Percentiles rank a stretch among this genome's conserved stretches.
Conservation (phyloP, 1,140 invertebrate species). For the Drepana arcuata region DNA sequence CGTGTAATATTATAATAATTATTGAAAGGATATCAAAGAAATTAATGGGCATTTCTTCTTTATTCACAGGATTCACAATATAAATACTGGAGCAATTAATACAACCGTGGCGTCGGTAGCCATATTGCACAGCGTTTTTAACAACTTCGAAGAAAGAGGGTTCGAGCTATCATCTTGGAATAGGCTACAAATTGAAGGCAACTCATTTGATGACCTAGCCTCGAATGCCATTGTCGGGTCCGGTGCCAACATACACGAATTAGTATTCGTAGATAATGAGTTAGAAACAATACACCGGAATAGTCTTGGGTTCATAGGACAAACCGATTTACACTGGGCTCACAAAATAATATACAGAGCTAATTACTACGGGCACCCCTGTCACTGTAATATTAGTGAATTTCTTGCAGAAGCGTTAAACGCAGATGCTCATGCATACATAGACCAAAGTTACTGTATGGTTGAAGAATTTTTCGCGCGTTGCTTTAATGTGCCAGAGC, state of each 20-base stretch:
- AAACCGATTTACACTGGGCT: conserved; percentile 56
- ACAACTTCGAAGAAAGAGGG: conserved; percentile 68
- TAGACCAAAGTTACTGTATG: conserved; percentile 76
- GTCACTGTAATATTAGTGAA: conserved; percentile 74
- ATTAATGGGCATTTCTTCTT: too few relatives aligned
- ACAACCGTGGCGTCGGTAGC: conserved; percentile 74
- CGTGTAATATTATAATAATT: conserved; percentile 9
- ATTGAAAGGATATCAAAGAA: too few relatives aligned
- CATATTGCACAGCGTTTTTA: conserved; percentile 76
- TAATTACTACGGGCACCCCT: conserved; percentile 76
- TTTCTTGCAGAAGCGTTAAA: conserved; percentile 72
- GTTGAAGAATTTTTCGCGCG: conserved; percentile 73
- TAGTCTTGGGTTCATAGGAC: conserved; percentile 73
- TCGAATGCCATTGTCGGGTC: conserved; percentile 69
- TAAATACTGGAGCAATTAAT: conserved; percentile 76
- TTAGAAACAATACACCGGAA: conserved; percentile 67
- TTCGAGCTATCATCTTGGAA: conserved; percentile 77
- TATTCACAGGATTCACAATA: conserved; percentile 75
- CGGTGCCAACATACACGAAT: conserved; percentile 61
- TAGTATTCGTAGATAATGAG: conserved; percentile 77
- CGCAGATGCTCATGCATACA: conserved; percentile 49
- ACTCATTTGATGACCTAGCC: conserved; percentile 74
- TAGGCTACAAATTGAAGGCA: conserved; percentile 74
- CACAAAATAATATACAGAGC: conserved; percentile 70
- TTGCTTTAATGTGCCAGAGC: conserved; percentile 77